phyloP scores from a whole-genome alignment of 2,113 vertebrate species.

The Corythornis madagascariensis region DNA sequence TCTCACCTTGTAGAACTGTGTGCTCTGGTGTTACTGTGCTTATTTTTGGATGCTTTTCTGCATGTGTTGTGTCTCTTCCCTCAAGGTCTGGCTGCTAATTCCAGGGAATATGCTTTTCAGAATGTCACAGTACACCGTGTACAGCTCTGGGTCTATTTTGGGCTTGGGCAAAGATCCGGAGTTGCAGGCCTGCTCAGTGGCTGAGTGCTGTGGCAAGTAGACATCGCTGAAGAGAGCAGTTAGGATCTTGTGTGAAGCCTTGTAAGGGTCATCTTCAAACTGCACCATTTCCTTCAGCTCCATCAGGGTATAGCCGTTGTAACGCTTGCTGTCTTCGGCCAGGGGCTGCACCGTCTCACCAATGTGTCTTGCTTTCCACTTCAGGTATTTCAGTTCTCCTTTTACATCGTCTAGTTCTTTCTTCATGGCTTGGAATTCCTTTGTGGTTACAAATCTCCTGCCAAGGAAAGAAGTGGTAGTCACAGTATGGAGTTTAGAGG shows the following conservation, averaged over 20 bases:
- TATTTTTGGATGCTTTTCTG: background rate
- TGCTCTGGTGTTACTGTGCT: background rate
- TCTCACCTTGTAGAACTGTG: background rate
- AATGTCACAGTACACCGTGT: slow-evolving; percentile 55
- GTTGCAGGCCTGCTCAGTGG: slow-evolving; percentile 29
- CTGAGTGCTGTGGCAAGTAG: slow-evolving; percentile 34
- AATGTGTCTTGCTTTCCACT: slow-evolving; percentile 61
- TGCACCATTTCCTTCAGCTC: slow-evolving; percentile 71
- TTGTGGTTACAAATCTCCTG: slow-evolving; percentile 54
- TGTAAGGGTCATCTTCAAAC: slow-evolving; percentile 54
- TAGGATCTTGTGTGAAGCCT: slow-evolving; percentile 65
- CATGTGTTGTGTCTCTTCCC: background rate
- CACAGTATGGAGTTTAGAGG: background rate
- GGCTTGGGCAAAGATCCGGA: slow-evolving; percentile 28
- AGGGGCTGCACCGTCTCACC: slow-evolving; percentile 51
- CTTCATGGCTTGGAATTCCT: slow-evolving; percentile 67
- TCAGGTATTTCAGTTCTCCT: slow-evolving; percentile 64
- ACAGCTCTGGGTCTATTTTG: slow-evolving; percentile 62
- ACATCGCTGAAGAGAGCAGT: slow-evolving; percentile 40
- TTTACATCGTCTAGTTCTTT: slow-evolving; percentile 51
- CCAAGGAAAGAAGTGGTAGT: slow-evolving; percentile 30
- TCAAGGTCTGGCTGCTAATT: slow-evolving; percentile 36
- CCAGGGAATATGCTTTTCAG: slow-evolving; percentile 60
- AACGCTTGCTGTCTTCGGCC: slow-evolving; percentile 57
- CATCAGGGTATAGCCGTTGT: slow-evolving; percentile 52